Evolutionary conservation across 2,113 vertebrate genomes (phyloP).

Genomic region (Toxostoma redivivum): DNA sequence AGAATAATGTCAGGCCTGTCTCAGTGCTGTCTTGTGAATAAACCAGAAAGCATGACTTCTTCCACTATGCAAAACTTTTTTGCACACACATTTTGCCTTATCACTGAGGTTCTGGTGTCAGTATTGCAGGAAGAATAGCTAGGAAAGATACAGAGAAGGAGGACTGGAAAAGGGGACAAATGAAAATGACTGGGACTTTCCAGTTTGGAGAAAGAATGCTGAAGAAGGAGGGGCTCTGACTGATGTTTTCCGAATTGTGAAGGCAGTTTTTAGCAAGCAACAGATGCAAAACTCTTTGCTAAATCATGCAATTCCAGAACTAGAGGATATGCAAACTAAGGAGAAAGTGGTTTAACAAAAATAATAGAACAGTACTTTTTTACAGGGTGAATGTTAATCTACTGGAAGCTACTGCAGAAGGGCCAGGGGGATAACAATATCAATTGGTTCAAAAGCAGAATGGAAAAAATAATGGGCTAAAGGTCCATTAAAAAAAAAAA

Average conservation of each 20-base stretch:
- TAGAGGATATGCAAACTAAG: background rate
- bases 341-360: background rate
- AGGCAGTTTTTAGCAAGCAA: background rate
- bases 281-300: background rate
- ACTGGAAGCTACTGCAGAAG: background rate
- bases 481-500: background rate
- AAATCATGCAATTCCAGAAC: background rate
- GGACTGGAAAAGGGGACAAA: background rate
- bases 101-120: background rate
- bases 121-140: background rate
- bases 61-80: background rate
- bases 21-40: constrained; percentile 26
- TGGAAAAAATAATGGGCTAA: background rate
- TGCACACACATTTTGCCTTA: background rate
- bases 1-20: constrained; percentile 41
- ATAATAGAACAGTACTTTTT: background rate
- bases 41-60: constrained; percentile 32
- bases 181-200: background rate
- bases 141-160: background rate
- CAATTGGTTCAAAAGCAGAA: background rate
- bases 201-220: background rate
- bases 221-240: background rate
- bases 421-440: background rate
- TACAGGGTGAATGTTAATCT: background rate
- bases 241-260: background rate